Evolutionary conservation across 2,113 vertebrate genomes (phyloP).

Genomic region (Progne subis): DNA sequence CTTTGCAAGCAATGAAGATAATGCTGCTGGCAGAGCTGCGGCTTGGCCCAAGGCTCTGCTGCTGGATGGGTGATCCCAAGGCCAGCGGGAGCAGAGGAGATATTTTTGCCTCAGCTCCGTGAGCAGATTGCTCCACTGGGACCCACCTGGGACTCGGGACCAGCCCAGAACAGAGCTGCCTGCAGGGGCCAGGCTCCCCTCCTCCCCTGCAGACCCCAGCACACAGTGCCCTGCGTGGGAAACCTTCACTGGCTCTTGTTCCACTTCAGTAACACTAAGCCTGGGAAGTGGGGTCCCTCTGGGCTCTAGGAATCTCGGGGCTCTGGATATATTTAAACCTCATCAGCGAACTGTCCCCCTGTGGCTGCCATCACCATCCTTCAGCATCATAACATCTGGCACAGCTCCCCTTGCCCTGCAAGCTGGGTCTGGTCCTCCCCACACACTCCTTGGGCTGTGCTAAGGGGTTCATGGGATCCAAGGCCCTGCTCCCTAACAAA

Average conservation of each 20-base stretch:
- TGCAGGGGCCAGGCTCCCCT: background rate
- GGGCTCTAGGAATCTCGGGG: background rate
- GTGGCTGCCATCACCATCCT: background rate
- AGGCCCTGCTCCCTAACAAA: background rate
- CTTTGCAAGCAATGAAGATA: background rate
- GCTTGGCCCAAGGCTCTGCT: background rate
- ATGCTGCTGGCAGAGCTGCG: background rate
- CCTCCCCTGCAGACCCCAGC: background rate
- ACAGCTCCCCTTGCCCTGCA: background rate
- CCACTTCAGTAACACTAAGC: background rate
- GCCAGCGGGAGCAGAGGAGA: rapidly evolving
- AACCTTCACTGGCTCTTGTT: background rate
- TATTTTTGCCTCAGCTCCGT: background rate
- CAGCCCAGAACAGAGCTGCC: background rate
- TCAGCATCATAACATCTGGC: background rate
- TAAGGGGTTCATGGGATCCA: background rate
- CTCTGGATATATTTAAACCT: background rate
- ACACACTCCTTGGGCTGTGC: background rate
- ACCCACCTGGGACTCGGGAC: rapidly evolving
- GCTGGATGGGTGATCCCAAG: background rate
- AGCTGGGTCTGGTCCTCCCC: background rate
- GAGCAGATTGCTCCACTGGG: background rate
- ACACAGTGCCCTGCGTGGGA: rapidly evolving
- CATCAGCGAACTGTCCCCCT: background rate
- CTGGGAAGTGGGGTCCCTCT: background rate